Conservation (phyloP, 2,797 vertebrate species). For the Halcyon badia region DNA sequence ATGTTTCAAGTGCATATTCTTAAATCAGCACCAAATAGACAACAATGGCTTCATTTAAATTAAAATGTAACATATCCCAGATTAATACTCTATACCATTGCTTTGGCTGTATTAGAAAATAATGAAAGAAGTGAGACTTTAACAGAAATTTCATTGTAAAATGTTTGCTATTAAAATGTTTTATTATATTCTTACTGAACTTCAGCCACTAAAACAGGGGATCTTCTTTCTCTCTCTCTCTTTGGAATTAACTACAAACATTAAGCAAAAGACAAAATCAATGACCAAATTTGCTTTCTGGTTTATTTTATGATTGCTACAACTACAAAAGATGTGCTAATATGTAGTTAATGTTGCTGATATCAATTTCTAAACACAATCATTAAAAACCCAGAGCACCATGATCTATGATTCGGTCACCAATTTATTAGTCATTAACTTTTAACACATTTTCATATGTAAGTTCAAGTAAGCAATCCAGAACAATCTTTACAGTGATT, state of each 20-base stretch:
- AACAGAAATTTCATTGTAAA: conserved; percentile 40
- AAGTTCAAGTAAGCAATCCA: background rate
- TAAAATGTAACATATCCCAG: background rate
- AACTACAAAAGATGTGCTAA: background rate
- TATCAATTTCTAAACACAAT: background rate
- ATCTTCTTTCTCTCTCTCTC: conserved; percentile 5
- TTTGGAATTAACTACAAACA: conserved; percentile 55
- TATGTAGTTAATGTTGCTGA: background rate
- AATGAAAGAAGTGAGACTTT: conserved; percentile 24
- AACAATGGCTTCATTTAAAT: background rate
- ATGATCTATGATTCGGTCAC: background rate
- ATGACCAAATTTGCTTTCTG: conserved; percentile 12
- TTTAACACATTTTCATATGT: background rate
- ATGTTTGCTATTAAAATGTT: conserved; percentile 26
- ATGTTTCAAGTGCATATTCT: conserved; percentile 20
- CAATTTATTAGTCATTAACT: background rate
- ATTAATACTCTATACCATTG: background rate
- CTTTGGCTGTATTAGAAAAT: background rate
- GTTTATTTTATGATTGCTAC: background rate
- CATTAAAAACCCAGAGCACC: background rate
- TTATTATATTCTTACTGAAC: conserved; percentile 55
- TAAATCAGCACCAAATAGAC: conserved; percentile 36
- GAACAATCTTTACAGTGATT: background rate
- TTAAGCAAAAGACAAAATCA: conserved; percentile 55
- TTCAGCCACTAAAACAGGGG: conserved; percentile 37